A percentile compares a stretch with the other conserved stretches of the same genome.
phyloP scores from a whole-genome alignment of 1,140 invertebrate genomes.

The Drosophila virilis region DNA sequence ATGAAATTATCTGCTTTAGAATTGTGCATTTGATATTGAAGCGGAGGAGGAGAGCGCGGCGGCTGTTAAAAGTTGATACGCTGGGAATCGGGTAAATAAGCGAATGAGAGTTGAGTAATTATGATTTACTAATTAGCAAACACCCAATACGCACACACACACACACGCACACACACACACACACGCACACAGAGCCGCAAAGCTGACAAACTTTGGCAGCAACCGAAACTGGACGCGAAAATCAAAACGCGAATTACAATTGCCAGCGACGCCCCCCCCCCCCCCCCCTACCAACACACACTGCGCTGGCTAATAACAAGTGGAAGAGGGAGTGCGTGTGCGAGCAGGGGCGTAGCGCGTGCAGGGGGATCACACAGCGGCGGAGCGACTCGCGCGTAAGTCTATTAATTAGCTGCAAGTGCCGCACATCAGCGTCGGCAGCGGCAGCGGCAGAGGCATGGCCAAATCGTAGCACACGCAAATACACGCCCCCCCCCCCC shows the following conservation, averaged over 20 bases:
- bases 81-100: slow-evolving; percentile 63
- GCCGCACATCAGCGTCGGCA: neutral
- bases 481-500: neutral
- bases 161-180: neutral
- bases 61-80: neutral
- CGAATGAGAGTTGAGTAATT: slow-evolving; percentile 77
- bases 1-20: neutral
- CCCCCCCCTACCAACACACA: neutral
- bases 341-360: neutral
- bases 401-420: slow-evolving; percentile 69
- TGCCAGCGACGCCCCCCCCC: neutral
- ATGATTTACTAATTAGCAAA: slow-evolving; percentile 83
- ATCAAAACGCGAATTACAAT: slow-evolving; percentile 28
- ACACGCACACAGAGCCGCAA: slow-evolving; percentile 11
- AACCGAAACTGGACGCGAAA: slow-evolving; percentile 45
- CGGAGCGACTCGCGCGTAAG: slow-evolving; percentile 46
- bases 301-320: neutral
- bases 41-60: no score
- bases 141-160: slow-evolving; percentile 27
- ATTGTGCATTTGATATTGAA: neutral
- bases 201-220: slow-evolving; percentile 36
- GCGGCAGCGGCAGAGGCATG: neutral
- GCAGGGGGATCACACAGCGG: neutral
- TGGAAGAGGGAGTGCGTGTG: neutral
- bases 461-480: slow-evolving; percentile 10